Percentiles rank a stretch among this genome's conserved stretches.
These are phyloP conservation scores for Prolemur simus DNA, from an alignment of 2,113 vertebrate species.

Conservation along the genomic window DNA sequence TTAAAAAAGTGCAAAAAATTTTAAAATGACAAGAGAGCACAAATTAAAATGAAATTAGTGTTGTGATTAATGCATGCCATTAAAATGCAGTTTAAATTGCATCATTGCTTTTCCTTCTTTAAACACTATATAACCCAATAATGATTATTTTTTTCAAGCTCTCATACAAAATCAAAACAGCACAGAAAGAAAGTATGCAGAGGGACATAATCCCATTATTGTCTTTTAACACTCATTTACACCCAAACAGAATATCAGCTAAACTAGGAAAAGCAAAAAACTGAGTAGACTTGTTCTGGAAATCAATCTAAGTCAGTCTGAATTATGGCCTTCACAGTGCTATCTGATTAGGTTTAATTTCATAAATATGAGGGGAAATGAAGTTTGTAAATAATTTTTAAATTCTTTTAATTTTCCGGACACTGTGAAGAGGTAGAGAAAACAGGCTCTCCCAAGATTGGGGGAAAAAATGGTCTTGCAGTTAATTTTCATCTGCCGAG, in stretches of 20 bases:
- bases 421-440: not conserved
- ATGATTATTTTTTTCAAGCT: not conserved
- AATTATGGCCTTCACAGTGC: not conserved
- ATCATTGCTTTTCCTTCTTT: not conserved
- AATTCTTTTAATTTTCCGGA: not conserved
- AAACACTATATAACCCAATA: not conserved
- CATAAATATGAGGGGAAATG: not conserved
- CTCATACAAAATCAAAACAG: not conserved
- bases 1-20: not conserved
- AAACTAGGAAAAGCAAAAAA: not conserved
- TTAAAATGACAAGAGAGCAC: not conserved
- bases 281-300: not conserved
- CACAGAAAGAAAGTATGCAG: not conserved
- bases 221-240: not conserved
- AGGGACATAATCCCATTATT: not conserved
- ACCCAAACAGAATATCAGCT: not conserved
- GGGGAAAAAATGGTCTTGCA: not conserved
- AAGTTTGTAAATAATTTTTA: not conserved
- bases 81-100: not conserved
- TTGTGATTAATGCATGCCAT: not conserved
- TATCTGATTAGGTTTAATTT: not conserved
- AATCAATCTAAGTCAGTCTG: not conserved
- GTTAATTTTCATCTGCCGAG: not conserved
- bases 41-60: not conserved
- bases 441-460: not conserved